Conservation (phyloP, 1,140 invertebrate genomes). For the Manduca sexta region DNA sequence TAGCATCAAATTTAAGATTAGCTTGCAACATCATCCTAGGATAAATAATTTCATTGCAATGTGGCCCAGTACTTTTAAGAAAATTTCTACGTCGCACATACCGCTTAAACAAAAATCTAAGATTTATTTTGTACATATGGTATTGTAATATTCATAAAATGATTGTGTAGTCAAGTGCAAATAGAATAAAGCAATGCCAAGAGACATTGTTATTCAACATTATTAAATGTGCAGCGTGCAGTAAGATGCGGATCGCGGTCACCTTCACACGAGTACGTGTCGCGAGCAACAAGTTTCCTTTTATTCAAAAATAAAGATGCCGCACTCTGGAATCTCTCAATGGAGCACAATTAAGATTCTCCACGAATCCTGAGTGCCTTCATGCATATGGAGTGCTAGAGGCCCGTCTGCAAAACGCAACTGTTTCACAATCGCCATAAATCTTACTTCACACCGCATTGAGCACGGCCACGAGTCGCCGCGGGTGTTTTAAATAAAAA, state of each 20-base stretch:
- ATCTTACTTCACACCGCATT: slow-evolving; percentile 48
- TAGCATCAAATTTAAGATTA: no score
- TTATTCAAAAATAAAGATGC: slow-evolving; percentile 57
- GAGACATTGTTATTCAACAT: slow-evolving; percentile 15
- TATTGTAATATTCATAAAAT: no score
- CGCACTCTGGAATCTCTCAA: slow-evolving; percentile 47
- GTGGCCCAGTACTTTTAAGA: no score
- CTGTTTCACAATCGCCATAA: slow-evolving; percentile 49
- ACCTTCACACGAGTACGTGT: slow-evolving; percentile 15
- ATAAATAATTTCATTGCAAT: no score
- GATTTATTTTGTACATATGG: no score
- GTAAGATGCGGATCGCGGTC: slow-evolving; percentile 33
- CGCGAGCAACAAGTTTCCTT: slow-evolving; percentile 47
- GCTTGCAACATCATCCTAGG: no score
- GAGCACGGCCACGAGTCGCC: slow-evolving; percentile 20
- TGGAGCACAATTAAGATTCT: slow-evolving; percentile 66
- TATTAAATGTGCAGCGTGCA: no score
- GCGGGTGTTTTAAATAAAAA: slow-evolving; percentile 43
- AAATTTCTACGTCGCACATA: no score
- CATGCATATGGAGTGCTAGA: slow-evolving; percentile 40
- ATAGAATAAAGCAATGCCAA: slow-evolving; percentile 37
- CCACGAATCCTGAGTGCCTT: slow-evolving; percentile 32
- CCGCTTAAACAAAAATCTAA: no score
- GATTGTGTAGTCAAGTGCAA: slow-evolving; percentile 9
- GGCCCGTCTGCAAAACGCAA: slow-evolving; percentile 34